A percentile compares a stretch with the other conserved stretches of the same genome.
phyloP scores from a whole-genome alignment of 2,888 invertebrate species.

The Aporophyla nigra region DNA sequence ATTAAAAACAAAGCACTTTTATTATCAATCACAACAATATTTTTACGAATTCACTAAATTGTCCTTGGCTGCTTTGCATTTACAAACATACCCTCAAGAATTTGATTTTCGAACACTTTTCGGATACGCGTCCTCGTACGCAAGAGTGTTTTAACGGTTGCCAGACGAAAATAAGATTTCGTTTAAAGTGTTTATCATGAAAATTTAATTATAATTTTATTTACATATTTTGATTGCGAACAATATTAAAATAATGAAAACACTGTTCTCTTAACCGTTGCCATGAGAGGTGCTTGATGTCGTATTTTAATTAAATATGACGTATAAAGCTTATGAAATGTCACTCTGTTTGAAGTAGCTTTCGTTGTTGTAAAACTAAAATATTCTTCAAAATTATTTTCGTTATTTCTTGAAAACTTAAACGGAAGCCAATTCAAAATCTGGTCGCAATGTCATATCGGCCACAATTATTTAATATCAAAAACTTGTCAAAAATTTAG shows the following conservation, averaged over 20 bases:
- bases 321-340: too few species aligned
- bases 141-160: not conserved
- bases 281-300: not conserved
- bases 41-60: slow-evolving; percentile 3
- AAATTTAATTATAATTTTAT: not conserved
- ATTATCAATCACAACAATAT: slow-evolving; percentile 4
- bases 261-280: too few species aligned
- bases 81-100: slow-evolving; percentile 22
- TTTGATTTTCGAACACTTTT: slow-evolving; percentile 12
- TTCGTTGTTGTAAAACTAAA: not conserved
- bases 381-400: too few species aligned
- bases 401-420: too few species aligned
- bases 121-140: slow-evolving; percentile 28
- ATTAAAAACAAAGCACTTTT: not conserved
- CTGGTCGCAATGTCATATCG: too few species aligned
- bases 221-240: not conserved
- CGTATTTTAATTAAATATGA: not conserved
- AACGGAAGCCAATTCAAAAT: too few species aligned
- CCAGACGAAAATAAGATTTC: slow-evolving; percentile 7
- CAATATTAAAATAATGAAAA: not conserved
- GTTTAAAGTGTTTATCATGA: not conserved
- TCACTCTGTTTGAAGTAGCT: not conserved
- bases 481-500: too few species aligned
- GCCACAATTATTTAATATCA: too few species aligned
- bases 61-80: not conserved